Base-by-base conservation (phyloP, 2,113 vertebrate species). In the Prinia subflava region DNA sequence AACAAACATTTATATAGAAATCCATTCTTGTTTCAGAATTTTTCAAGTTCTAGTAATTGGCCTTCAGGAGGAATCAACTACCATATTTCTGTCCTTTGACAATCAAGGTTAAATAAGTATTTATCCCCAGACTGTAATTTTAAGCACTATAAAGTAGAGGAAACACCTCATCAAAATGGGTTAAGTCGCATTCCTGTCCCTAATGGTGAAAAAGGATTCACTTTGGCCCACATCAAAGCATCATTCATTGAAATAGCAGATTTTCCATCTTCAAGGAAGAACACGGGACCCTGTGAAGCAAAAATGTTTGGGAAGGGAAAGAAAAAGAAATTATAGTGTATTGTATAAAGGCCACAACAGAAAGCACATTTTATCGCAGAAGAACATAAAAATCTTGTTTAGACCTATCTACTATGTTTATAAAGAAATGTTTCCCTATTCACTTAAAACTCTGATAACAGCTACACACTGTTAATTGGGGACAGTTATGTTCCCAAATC, bases 141-240 rank as follows among this genome's bases (percentile, higher is more conserved):
- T 89, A 84, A 92, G 74, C 39, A 67, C 74, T 52, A 42, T 52
- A 55, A 73, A 70, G 22, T 49, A 91, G 60, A 94, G 59, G 33
- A 77, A 88, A 60, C 28, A 53, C 55, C 64, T 95, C 83, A 27
- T 99, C 97, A 99, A 97, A 99, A 99, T n/a, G 99, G 99, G 96
- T 99, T 99, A 80, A 99, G 98, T 70, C 99, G 98, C 87, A 99
- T 96, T 89, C 99, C 99, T 31, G 99, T 99, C 82, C 99, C 99
- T 91, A 99, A 96, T 4, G 99, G 99, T 71, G 99, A 99, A 95
- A 99, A 99, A 15, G 99, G 99, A 95, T 99, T 99, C 88, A 99
- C 99, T 94, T 99, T 99, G 44, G 99, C 99, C 99, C 99, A 99
- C 99, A 99, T 99, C 88, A 99, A 94, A 62, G 99, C 99, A 75